Evolutionary conservation across 2,797 vertebrate genomes (phyloP), one percentile per base, ranked within the genome.

Genomic region (Epinephelus awoara): DNA sequence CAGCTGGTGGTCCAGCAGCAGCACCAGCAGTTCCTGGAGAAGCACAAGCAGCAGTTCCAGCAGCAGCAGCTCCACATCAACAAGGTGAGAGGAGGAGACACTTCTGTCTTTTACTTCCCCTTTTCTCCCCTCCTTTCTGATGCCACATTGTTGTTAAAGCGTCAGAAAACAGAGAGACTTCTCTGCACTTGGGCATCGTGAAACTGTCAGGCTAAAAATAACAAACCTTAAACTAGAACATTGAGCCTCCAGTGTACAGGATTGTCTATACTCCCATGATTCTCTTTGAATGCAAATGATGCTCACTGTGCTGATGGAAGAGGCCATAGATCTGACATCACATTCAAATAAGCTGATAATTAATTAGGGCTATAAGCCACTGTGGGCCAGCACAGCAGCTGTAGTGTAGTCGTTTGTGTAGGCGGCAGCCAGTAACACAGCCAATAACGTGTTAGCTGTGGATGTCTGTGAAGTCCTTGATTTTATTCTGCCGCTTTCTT

Each of bases 21-120:
- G 90, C 97, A 98, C 95, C 97, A 99, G 94, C 98, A 99, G 94
- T 99, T 99, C 94, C 95, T 99, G 94, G 98, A 98, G 95, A 99
- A 98, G 94, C 98, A 99, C 94, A 98, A 98, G 91, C 97, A 99
- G 94, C 98, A 99, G 87, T 99, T 99, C 89, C 97, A 98, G 86
- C 98, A 98, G 87, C 97, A 98, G 91, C 98, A 98, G 89, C 95
- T 98, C 84, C 97, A 99, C 94, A 94, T 98, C 86, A 97, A 94
- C 96, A 98, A 98, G 97, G 97, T 98, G 89, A 52, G 34, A 13
- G 15, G 7, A 1, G 3, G 3, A 52, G 72, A 34, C 29, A 3
- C 5, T n/a, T 10, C n/a, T 2, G 21, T 6, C n/a, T 13, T 29
- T 52, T 21, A 55, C 6, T 18, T 9, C 15, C 17, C 15, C 2